Evolutionary conservation across 2,888 invertebrate species (phyloP).

Genomic region (Pyrochroa serraticornis): DNA sequence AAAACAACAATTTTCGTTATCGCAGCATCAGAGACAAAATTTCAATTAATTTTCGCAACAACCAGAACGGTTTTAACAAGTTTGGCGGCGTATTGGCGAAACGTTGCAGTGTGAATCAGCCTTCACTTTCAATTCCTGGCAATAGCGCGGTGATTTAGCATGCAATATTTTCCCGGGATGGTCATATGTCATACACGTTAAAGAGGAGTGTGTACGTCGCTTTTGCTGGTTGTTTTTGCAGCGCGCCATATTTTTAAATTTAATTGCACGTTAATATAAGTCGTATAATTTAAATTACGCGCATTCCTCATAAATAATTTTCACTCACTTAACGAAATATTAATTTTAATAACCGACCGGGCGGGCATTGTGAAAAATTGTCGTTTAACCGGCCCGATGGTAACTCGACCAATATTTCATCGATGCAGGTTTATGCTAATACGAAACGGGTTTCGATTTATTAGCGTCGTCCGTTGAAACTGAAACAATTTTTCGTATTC

Average conservation of each 20-base stretch:
- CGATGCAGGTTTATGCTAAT: no score
- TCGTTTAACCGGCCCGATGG: neutral
- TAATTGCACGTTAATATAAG: constrained; percentile 36
- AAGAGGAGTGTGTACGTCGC: constrained; percentile 8
- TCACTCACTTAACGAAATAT: constrained; percentile 21
- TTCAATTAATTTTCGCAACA: neutral
- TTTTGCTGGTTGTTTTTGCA: constrained; percentile 23
- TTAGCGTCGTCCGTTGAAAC: no score
- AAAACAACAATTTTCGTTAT: neutral
- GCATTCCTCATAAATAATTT: constrained; percentile 30
- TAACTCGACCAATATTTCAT: no score
- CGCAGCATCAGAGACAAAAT: neutral
- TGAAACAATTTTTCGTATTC: no score
- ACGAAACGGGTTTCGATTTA: no score
- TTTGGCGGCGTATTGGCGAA: neutral
- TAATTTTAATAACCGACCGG: constrained; percentile 21
- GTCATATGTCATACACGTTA: constrained; percentile 31
- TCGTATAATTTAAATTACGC: constrained; percentile 30
- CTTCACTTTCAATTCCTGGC: constrained; percentile 18
- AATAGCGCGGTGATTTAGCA: constrained; percentile 37
- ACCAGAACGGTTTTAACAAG: neutral
- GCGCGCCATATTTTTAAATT: constrained; percentile 35
- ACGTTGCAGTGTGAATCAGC: constrained; percentile 2
- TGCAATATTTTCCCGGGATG: constrained; percentile 32
- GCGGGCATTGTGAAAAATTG: constrained; percentile 13